phyloP scores from a whole-genome alignment of 2,888 invertebrate genomes.

The Selenia dentaria region DNA sequence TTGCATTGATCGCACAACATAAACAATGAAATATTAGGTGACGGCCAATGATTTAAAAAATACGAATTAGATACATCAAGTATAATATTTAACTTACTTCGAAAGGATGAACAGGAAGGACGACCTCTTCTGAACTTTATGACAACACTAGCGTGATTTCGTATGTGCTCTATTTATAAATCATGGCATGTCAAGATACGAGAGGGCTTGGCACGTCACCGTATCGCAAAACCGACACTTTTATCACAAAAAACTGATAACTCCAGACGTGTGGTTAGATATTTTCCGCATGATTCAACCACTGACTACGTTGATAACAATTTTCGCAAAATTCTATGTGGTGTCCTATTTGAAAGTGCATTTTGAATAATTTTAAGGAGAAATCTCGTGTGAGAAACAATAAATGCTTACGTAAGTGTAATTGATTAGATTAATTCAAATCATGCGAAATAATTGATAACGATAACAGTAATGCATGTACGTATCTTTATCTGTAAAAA shows the following conservation, averaged over 20 bases:
- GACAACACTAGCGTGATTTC: slow-evolving; percentile 36
- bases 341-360: slow-evolving; percentile 2
- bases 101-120: background rate
- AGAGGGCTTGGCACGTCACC: slow-evolving; percentile 44
- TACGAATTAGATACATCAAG: too few relatives aligned
- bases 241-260: slow-evolving; percentile 32
- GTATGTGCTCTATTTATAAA: slow-evolving; percentile 53
- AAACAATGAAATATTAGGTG: too few relatives aligned
- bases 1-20: too few relatives aligned
- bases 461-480: too few relatives aligned
- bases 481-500: too few relatives aligned
- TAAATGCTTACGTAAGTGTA: too few relatives aligned
- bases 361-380: slow-evolving; percentile 3
- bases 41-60: too few relatives aligned
- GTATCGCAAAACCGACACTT: slow-evolving; percentile 31
- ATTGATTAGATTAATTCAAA: background rate
- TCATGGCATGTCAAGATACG: slow-evolving; percentile 50
- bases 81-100: background rate
- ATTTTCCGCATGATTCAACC: slow-evolving; percentile 11
- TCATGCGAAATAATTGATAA: background rate
- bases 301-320: slow-evolving; percentile 14
- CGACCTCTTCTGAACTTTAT: slow-evolving; percentile 15
- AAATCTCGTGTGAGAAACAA: background rate
- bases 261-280: background rate
- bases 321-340: slow-evolving; percentile 25